Evolutionary conservation across 2,113 vertebrate genomes (phyloP).

Genomic region (Fregata magnificens): DNA sequence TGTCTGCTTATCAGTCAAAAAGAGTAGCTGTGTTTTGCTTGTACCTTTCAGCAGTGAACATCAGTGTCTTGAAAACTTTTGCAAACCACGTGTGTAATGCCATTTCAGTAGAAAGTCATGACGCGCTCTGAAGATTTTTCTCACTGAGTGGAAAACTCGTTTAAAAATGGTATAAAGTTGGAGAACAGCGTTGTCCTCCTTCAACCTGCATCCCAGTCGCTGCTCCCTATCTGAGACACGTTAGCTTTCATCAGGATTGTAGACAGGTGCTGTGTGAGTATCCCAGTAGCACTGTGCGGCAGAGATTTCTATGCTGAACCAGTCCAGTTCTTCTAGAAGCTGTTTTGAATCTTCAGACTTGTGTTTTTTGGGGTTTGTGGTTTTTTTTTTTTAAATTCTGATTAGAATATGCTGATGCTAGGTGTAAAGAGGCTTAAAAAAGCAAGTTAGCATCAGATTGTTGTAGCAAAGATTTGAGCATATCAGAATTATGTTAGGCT

Average conservation of each 20-base stretch:
- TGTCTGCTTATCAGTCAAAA: not conserved
- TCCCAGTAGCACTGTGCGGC: not conserved
- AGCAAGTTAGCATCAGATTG: not conserved
- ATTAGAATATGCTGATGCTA: not conserved
- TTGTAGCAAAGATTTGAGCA: not conserved
- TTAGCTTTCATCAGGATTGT: not conserved
- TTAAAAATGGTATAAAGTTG: not conserved
- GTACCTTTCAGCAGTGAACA: not conserved
- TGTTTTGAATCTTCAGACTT: not conserved
- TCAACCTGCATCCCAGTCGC: not conserved
- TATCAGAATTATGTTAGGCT: not conserved
- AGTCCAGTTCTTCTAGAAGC: not conserved
- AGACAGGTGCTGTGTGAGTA: not conserved
- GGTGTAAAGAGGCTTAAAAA: not conserved
- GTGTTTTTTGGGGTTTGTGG: not conserved
- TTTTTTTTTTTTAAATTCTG: not conserved
- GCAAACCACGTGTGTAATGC: not conserved
- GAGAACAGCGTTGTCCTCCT: not conserved
- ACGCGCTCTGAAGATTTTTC: not conserved
- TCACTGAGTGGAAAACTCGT: not conserved
- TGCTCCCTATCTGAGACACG: accelerated
- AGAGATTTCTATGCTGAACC: not conserved
- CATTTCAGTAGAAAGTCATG: not conserved
- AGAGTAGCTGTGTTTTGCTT: not conserved
- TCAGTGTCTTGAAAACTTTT: not conserved